Percentiles rank a stretch among this genome's conserved stretches.
These are phyloP conservation scores for Pollenia angustigena DNA, from an alignment of 2,888 invertebrate species.

Conservation along the genomic window DNA sequence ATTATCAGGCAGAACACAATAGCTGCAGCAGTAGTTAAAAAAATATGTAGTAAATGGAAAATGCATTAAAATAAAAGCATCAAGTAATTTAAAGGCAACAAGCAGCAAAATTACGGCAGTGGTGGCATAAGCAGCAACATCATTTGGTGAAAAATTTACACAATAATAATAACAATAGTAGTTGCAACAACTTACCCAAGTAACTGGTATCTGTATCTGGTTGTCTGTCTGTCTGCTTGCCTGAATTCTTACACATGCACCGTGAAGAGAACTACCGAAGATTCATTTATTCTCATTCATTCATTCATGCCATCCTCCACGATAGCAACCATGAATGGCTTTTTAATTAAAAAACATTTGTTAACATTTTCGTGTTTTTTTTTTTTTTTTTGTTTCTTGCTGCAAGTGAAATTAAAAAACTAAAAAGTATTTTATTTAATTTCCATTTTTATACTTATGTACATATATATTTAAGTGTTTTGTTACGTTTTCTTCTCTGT, in stretches of 20 bases:
- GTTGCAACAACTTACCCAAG: neutral
- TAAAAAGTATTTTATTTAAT: slow-evolving; percentile 41
- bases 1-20: neutral
- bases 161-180: neutral
- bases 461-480: slow-evolving; percentile 4
- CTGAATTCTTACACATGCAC: neutral
- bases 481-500: slow-evolving; percentile 3
- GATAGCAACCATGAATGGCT: slow-evolving; percentile 22
- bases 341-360: slow-evolving; percentile 63
- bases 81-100: slow-evolving; percentile 2
- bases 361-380: neutral
- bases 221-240: neutral
- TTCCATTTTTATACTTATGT: neutral
- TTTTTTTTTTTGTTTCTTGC: neutral
- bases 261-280: neutral
- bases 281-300: slow-evolving; percentile 15
- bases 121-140: neutral
- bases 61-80: slow-evolving; percentile 64
- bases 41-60: slow-evolving; percentile 37
- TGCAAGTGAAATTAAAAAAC: neutral
- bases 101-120: neutral
- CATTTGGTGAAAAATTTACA: slow-evolving; percentile 17
- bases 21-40: neutral
- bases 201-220: neutral
- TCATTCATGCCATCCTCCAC: neutral